Evolutionary conservation across 2,888 invertebrate species (phyloP).

Genomic region (Allophyes oxyacanthae): DNA sequence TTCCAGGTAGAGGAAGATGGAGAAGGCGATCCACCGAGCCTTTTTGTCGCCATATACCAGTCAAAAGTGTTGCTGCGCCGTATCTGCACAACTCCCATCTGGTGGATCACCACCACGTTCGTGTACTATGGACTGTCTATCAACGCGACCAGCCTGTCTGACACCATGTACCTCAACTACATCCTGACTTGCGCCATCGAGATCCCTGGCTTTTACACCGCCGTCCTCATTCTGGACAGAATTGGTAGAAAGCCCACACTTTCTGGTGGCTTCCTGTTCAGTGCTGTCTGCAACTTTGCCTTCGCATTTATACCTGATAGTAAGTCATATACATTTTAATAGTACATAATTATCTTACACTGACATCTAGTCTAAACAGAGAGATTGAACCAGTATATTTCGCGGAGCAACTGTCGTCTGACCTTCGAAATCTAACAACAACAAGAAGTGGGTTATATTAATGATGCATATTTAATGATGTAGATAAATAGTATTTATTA

Average conservation of each 20-base stretch:
- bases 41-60: conserved; percentile 77
- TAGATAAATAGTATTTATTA: no score
- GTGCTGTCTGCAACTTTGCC: conserved; percentile 83
- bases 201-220: conserved; percentile 91
- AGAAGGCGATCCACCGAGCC: conserved; percentile 45
- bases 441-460: no score
- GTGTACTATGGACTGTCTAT: conserved; percentile 94
- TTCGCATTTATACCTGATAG: conserved; percentile 86
- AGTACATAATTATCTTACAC: no score
- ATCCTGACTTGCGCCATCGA: conserved; percentile 91
- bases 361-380: no score
- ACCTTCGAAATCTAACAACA: no score
- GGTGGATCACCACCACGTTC: conserved; percentile 94
- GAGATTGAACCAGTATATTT: no score
- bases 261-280: conserved; percentile 89
- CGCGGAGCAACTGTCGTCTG: no score
- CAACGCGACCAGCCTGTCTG: conserved; percentile 92
- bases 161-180: conserved; percentile 93
- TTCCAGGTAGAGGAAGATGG: conserved; percentile 34
- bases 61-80: conserved; percentile 88
- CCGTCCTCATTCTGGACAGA: conserved; percentile 90
- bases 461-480: no score
- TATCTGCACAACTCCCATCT: conserved; percentile 91
- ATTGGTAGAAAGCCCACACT: conserved; percentile 90
- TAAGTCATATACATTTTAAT: conserved; percentile 63